Evolutionary conservation across 2,797 vertebrate genomes (phyloP), one percentile per base, ranked within the genome.

Genomic region (Apodemus agrarius): DNA sequence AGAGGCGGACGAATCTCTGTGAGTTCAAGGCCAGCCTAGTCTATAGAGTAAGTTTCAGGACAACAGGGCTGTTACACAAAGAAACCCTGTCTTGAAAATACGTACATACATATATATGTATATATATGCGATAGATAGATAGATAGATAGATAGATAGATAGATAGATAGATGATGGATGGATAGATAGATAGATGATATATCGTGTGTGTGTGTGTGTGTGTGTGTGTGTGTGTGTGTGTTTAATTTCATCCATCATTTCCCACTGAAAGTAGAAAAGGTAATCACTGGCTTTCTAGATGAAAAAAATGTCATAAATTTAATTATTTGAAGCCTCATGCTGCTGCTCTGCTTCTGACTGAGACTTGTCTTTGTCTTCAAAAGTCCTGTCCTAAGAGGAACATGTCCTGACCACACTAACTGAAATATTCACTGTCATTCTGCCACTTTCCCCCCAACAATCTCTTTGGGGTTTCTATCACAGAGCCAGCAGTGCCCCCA

Each of bases 311-410:
- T n/a, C 59, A 10, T 31, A 79, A n/a, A 83, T 1, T 57, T 80
- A 22, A 3, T 61, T 80, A 6, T 85, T 90, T 95, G 89, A 91
- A 80, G 91, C 16, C 21, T 65, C 13, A 67, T 81, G 22, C 90
- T 79, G 31, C 49, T 75, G n/a, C 43, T 88, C 83, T 22, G 31
- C 87, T 89, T 74, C 89, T 29, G 16, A 82, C 46, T 34, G 52
- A 76, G 17, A 43, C 22, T 91, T 57, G 29, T 90, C 75, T 65
- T 94, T 57, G 16, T 94, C 79, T 65, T 94, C 49, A 74, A 79
- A 87, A 88, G 26, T 52, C 34, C 61, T 24, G 7, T 92, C 43
- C 26, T 76, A 67, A 93, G 40, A 92, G 63, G 49, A 6, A 11
- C 6, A 34, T 89, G 24, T n/a, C 31, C 43, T 91, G 26, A 80